Conservation (phyloP, 2,888 invertebrate genomes). For the Caenorhabditis afra region DNA sequence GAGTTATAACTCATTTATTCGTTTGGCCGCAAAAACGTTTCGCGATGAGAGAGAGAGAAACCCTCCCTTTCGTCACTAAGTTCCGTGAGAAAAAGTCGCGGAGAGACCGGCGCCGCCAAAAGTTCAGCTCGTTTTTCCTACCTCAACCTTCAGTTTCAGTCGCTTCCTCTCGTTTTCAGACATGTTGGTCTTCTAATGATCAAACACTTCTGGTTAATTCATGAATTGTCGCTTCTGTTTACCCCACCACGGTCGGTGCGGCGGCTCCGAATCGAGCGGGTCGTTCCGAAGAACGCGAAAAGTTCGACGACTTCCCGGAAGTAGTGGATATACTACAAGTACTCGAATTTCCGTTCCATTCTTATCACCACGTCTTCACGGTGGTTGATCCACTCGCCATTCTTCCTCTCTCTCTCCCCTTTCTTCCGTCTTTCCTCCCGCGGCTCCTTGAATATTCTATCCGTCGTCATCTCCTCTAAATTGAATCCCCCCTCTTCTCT, state of each 20-base stretch:
- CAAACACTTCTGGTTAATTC: no score
- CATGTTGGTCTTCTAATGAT: no score
- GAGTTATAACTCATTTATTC: constrained; percentile 1
- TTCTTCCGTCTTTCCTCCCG: constrained; percentile 8
- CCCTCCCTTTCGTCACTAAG: background rate
- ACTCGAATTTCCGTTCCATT: background rate
- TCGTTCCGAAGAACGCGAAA: no score
- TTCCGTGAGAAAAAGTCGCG: constrained; percentile 1
- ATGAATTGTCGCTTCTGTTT: no score
- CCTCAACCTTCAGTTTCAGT: no score
- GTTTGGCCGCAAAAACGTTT: background rate
- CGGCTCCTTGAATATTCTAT: constrained; percentile 29
- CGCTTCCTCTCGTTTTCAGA: no score
- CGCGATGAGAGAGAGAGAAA: constrained; percentile 6
- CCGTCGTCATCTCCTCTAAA: constrained; percentile 36
- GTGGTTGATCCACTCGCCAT: background rate
- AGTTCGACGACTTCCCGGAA: no score
- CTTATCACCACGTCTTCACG: background rate
- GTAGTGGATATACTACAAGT: no score
- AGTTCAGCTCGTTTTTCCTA: constrained; percentile 30
- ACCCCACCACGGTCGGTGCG: no score
- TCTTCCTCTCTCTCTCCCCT: background rate
- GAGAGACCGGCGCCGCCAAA: constrained; percentile 12
- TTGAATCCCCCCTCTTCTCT: constrained; percentile 30
- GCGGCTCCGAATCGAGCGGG: no score